Evolutionary conservation across 2,113 vertebrate genomes (phyloP).

Genomic region (Thomomys bottae): DNA sequence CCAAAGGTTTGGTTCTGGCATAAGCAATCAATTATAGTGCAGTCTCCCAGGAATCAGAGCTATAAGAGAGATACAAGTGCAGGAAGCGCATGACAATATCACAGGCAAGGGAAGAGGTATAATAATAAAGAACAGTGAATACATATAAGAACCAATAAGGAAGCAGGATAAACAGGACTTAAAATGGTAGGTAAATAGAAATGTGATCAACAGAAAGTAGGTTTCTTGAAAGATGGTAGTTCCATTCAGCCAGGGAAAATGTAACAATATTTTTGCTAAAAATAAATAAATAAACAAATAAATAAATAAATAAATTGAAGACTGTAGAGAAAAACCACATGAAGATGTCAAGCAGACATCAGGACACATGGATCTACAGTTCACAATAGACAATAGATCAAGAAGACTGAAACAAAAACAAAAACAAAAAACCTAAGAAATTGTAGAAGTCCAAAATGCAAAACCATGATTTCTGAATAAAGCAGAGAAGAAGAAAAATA

Average conservation of each 20-base stretch:
- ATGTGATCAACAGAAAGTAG: not conserved
- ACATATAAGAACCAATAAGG: not conserved
- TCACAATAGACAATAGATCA: not conserved
- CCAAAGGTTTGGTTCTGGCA: not conserved
- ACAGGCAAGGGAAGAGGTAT: not conserved
- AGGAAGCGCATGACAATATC: not conserved
- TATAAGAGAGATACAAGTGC: not conserved
- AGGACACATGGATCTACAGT: not conserved
- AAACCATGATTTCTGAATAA: not conserved
- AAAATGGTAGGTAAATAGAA: not conserved
- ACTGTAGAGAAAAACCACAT: not conserved
- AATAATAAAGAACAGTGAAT: not conserved
- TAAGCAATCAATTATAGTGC: not conserved
- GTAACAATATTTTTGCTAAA: not conserved
- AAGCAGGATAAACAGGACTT: conserved; percentile 1
- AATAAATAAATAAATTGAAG: too few species aligned
- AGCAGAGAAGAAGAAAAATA: not conserved
- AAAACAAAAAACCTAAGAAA: not conserved
- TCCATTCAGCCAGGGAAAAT: not conserved
- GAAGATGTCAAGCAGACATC: not conserved
- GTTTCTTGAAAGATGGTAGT: not conserved
- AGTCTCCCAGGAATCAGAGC: conserved; percentile 1
- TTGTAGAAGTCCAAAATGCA: not conserved
- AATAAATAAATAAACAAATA: too few species aligned
- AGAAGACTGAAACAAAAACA: too few species aligned